Conservation (phyloP, 2,113 vertebrate species). For the Hiodon alosoides region DNA sequence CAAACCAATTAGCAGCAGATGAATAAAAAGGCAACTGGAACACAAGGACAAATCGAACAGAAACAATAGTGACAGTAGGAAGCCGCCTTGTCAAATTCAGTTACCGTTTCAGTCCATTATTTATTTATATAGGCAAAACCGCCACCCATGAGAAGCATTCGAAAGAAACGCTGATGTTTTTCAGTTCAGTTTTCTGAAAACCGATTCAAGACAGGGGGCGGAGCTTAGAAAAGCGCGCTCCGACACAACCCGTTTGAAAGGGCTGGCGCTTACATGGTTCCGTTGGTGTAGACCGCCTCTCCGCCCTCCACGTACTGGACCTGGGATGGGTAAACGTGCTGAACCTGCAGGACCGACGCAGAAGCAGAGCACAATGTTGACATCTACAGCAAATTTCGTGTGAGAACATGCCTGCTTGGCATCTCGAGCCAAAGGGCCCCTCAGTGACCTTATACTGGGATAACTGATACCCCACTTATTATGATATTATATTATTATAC, state of each 20-base stretch:
- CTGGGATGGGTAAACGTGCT: conserved; percentile 86
- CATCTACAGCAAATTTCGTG: no score
- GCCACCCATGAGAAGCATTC: conserved; percentile 2
- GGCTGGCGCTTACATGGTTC: conserved; percentile 78
- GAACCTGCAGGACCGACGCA: conserved; percentile 77
- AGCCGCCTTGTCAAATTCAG: conserved; percentile 9
- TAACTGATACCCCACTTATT: not conserved
- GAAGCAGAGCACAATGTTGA: conserved; percentile 19
- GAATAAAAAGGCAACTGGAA: conserved; percentile 15
- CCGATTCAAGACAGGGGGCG: not conserved
- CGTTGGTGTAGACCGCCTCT: conserved; percentile 86
- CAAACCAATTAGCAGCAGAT: conserved; percentile 8
- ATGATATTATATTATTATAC: no score
- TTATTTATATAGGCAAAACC: conserved; percentile 8
- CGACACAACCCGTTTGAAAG: no score
- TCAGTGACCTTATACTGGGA: not conserved
- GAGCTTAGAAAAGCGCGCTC: no score
- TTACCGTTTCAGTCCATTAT: conserved; percentile 13
- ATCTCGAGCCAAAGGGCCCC: not conserved
- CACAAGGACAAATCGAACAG: not conserved
- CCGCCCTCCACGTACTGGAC: conserved; percentile 92
- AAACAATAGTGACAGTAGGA: conserved; percentile 8
- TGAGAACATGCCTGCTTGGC: not conserved
- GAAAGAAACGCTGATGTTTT: not conserved
- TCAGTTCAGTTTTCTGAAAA: not conserved